Evolutionary conservation across 2,797 vertebrate genomes (phyloP).

Genomic region (Protosalanx chinensis): DNA sequence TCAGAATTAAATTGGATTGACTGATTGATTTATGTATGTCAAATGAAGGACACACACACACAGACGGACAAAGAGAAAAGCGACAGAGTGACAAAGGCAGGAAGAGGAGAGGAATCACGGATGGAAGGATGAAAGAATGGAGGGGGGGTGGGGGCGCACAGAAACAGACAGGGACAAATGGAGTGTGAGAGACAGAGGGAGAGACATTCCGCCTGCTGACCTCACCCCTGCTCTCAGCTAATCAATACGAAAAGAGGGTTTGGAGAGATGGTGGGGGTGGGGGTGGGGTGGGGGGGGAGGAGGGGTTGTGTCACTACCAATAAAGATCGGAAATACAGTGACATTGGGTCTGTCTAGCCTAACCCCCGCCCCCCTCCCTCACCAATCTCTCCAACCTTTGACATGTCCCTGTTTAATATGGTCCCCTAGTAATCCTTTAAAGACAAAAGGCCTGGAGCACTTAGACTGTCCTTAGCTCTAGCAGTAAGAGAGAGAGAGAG

Average conservation of each 20-base stretch:
- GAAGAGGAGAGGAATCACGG: constrained; percentile 38
- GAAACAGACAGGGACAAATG: constrained; percentile 73
- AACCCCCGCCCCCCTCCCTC: constrained; percentile 42
- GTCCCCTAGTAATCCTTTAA: constrained; percentile 60
- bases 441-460: constrained; percentile 61
- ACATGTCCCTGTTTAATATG: constrained; percentile 64
- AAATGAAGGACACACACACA: constrained; percentile 69
- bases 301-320: constrained; percentile 36
- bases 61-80: constrained; percentile 57
- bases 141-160: constrained; percentile 62
- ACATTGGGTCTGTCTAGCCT: constrained; percentile 57
- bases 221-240: constrained; percentile 58
- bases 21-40: constrained; percentile 73
- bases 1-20: constrained; percentile 66
- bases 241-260: constrained; percentile 60
- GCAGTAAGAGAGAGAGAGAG: constrained; percentile 26
- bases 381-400: constrained; percentile 53
- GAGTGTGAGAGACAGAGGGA: constrained; percentile 68
- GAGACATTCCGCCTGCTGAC: constrained; percentile 72
- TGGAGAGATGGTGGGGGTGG: neutral
- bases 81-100: constrained; percentile 34
- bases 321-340: constrained; percentile 58
- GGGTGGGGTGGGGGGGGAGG: neutral
- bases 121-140: constrained; percentile 35
- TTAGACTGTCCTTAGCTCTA: constrained; percentile 43